Evolutionary conservation across 2,888 invertebrate species (phyloP), one percentile per base, ranked within the genome.

Genomic region (Luffia ferchaultella): DNA sequence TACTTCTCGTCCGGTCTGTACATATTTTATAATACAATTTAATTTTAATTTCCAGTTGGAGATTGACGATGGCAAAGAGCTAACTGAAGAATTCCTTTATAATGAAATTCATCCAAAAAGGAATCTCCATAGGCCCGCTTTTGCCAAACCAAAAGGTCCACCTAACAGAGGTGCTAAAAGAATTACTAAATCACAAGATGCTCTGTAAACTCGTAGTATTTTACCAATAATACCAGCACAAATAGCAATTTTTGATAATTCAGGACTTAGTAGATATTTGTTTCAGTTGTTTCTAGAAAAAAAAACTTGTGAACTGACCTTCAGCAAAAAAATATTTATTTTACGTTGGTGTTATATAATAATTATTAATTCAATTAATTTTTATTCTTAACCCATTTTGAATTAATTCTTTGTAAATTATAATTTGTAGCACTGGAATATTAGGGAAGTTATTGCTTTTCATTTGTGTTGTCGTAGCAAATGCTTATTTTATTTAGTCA

Each of bases 91-190:
- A 60, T 96, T 89, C 76, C 80, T 98, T 15, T 90, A 95, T 67
- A 96, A 97, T 62, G 96, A 97, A 79, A 88, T 98, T 52, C 97
- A 98, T 74, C 98, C 98, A 0, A 95, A 95, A 70, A 90, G 92
- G 64, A 93, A 91, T 70, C 86, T 95, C 43, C 93, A 95, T 69
- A 88, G 92, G 59, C 95, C 94, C 16, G 94, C 96, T 62, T 98
- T 98, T 85, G 94, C 95, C 54, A 97, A 97, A 75, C 98, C 98
- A 1, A 97, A 96, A 77, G 97, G 97, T 7, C 98, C 98, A 42
- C 94, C 95, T 2, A 93, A 93, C 67, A 86, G 97, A 62, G 97
- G 97, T 42, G 96, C 96, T 0, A 95, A 93, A 73, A 87, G 97
- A 55, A 87, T 97, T 62, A 95, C 94, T 47, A 93, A 92, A 73